These are phyloP conservation scores for Arenicola marina DNA, from an alignment of 2,888 invertebrate genomes.

Conservation along the genomic window DNA sequence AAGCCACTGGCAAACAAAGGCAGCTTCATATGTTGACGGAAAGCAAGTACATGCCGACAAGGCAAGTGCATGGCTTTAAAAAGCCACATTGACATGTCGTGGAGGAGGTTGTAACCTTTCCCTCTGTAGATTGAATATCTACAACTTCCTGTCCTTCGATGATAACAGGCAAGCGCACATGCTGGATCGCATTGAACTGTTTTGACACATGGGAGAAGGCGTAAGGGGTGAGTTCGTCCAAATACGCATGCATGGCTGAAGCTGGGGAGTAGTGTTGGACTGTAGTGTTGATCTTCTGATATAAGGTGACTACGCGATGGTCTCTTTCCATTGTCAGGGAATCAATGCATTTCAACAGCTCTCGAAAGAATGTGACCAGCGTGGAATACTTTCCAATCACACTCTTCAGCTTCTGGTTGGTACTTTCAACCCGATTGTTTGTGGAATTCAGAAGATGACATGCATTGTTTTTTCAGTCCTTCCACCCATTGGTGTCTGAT, in stretches of 20 bases:
- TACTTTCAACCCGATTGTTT: slow-evolving; percentile 24
- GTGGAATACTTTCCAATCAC: slow-evolving; percentile 11
- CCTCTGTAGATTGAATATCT: not conserved
- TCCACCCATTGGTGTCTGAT: slow-evolving; percentile 25
- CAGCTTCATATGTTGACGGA: no score
- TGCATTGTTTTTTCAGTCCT: slow-evolving; percentile 16
- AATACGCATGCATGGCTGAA: no score
- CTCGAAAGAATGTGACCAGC: slow-evolving; percentile 13
- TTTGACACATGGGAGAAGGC: no score
- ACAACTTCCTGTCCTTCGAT: not conserved
- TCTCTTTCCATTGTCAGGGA: slow-evolving; percentile 15
- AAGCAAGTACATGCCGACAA: no score
- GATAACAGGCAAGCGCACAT: no score
- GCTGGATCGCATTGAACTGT: no score
- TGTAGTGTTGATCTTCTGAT: slow-evolving; percentile 14
- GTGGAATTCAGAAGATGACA: slow-evolving; percentile 11
- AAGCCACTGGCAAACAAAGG: no score
- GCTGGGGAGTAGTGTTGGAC: no score
- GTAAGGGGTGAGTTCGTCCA: no score
- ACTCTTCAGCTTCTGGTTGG: slow-evolving; percentile 18
- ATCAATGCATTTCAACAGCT: slow-evolving; percentile 15
- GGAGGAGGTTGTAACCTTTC: no score
- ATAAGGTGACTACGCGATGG: slow-evolving; percentile 10
- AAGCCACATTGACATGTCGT: no score
- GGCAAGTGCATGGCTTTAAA: no score